Evolutionary conservation across 1,140 invertebrate species (phyloP), one percentile per base, ranked within the genome.

Genomic region (Papilio glaucus): DNA sequence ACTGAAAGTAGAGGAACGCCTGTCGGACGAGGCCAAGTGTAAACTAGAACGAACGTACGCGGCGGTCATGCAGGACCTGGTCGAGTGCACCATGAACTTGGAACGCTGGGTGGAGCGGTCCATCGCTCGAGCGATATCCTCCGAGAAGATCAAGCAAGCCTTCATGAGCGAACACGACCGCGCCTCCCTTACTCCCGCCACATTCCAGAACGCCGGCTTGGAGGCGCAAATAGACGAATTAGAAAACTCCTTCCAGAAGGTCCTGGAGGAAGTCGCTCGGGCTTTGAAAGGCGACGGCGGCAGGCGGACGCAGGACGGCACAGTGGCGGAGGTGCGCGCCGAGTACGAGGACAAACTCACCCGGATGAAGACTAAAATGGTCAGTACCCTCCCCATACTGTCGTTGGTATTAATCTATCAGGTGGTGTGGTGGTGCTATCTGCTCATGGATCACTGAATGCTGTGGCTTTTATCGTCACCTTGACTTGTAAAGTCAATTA

Each of bases 291-390:
- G 83, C 0, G 90, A 90, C n/a, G 82, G 83, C 76, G 0, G 76
- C 71, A 26, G 84, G 85, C 24, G 53, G 78, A 18, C 84, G 85
- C 57, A 77, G 85, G 0, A 38, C 82, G 21, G 49, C 49, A 91
- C 87, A 0, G 84, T 95, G 0, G 91, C 92, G 81, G 94, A 95
- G 68, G 92, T 95, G 13, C 89, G 95, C 15, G 89, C 93, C 7
- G 95, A 95, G 77, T 95, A 95, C 85, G 95, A 96, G 78, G 94
- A 94, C 71, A 96, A 96, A 87, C 86, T 96, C 75, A 95, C 94
- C 73, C 94, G 94, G 84, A 95, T 96, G 95, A 96, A 95, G 80
- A 90, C 93, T 8, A 95, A 95, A 94, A 95, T 96, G 95, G 95
- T 95, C 90, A 94, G 94, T 95, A 93, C 85, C 71, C 76, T 85